phyloP scores from a whole-genome alignment of 2,113 vertebrate genomes.

The Cyanocitta stelleri region DNA sequence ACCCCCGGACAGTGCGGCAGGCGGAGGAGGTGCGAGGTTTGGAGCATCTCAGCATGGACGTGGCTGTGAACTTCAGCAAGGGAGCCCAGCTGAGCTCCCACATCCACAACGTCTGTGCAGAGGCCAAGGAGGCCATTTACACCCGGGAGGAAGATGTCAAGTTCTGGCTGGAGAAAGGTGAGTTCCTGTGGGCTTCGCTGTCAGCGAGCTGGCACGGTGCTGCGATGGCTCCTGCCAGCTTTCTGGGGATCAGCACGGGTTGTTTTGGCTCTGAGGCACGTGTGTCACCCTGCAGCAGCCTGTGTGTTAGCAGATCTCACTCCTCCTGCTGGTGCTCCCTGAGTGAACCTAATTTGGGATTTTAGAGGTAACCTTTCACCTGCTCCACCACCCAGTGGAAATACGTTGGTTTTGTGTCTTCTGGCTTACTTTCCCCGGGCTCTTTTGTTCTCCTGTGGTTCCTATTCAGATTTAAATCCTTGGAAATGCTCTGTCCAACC shows the following conservation, averaged over 20 bases:
- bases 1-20: conserved; percentile 84
- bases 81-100: conserved; percentile 87
- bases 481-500: not conserved
- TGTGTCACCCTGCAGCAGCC: rapidly evolving
- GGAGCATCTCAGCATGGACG: conserved; percentile 88
- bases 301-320: not conserved
- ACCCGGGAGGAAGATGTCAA: conserved; percentile 86
- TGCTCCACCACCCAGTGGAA: not conserved
- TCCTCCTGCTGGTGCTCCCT: not conserved
- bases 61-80: conserved; percentile 86
- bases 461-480: not conserved
- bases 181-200: rapidly evolving
- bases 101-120: conserved; percentile 87
- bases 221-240: not conserved
- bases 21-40: conserved; percentile 86
- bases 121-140: conserved; percentile 89
- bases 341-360: not conserved
- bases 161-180: conserved; percentile 89
- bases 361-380: not conserved
- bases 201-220: not conserved
- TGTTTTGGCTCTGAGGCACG: not conserved
- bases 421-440: rapidly evolving
- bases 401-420: not conserved
- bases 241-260: not conserved
- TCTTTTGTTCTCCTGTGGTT: not conserved